Base-by-base conservation (phyloP, 2,888 invertebrate species). In the Actias luna region DNA sequence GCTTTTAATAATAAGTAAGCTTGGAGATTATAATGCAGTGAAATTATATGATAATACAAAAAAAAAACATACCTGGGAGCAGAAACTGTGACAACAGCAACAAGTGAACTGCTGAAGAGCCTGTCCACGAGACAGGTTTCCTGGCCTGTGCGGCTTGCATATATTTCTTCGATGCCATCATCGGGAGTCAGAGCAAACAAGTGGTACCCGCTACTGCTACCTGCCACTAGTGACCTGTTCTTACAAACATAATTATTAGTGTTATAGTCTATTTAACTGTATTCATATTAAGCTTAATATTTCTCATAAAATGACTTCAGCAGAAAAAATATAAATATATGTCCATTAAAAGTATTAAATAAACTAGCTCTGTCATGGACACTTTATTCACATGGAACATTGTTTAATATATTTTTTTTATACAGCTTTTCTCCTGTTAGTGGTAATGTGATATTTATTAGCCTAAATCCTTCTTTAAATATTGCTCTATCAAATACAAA, bases 21-120 rank as follows among this genome's bases (percentile, higher is more conserved):
- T 16, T 36, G 3, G 12, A 18, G 3, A 39, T 0, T 42, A 8
- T 42, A n/a, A 16, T 18, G 7, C 18, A 8, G 18, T 18, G n/a
- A n/a, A 39, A 14, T 16, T 39, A 16, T 39, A 39, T 16, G 16
- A 3, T 39, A 39, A 39, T 39, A 39, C 14, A 22, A n/a, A 29
- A 18, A n/a, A 33, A 16, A 84, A 61, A 22, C 70, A 80, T 95
- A 97, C 84, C 99, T 94, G 70, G 99, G 99, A 65, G 98, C 96
- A 73, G 97, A 94, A 75, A 97, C 94, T 72, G 98, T 97, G 71
- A 99, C 99, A 77, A 99, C 95, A 65, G 99, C 99, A 82, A 99
- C 98, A 77, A 99, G 94, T 76, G 98, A 98, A 89, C 99, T 99
- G 92, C 98, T 98, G 93, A 99, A 99, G 70, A 99, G 94, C 67